phyloP scores from a whole-genome alignment of 2,888 invertebrate species.

The Ptychoptera albimana region DNA sequence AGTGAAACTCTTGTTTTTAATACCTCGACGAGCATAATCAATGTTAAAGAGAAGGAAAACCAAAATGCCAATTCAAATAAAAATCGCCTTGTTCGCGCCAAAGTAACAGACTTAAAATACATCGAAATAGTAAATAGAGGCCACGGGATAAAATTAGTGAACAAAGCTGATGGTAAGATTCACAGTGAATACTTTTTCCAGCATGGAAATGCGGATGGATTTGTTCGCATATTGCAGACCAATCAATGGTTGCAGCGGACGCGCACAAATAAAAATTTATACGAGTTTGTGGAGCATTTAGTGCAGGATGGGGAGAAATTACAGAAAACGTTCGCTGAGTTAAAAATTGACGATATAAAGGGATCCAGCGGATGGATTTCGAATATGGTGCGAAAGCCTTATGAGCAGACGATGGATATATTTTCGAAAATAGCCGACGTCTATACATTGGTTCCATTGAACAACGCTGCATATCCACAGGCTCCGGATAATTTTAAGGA shows the following conservation, averaged over 20 bases:
- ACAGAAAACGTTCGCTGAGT: conserved; percentile 72
- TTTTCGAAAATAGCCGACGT: conserved; percentile 10
- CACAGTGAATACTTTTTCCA: conserved; percentile 69
- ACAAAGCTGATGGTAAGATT: conserved; percentile 39
- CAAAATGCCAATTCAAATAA: conserved; percentile 15
- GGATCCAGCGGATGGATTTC: conserved; percentile 25
- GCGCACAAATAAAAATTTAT: conserved; percentile 52
- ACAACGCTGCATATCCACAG: too few relatives aligned
- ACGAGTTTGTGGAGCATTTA: conserved; percentile 43
- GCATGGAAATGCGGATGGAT: conserved; percentile 65
- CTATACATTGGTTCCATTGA: not conserved
- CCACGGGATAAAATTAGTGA: conserved; percentile 45
- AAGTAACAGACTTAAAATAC: conserved; percentile 46
- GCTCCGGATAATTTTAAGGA: too few relatives aligned
- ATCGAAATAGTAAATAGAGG: conserved; percentile 40
- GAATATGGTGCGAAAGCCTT: conserved; percentile 17
- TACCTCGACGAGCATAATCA: conserved; percentile 31
- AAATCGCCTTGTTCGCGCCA: conserved; percentile 36
- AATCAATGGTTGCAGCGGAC: conserved; percentile 21
- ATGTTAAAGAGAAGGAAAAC: not conserved
- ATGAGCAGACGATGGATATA: conserved; percentile 16
- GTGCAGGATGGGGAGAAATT: conserved; percentile 48
- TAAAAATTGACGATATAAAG: conserved; percentile 46
- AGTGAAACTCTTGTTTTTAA: conserved; percentile 28
- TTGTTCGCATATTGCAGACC: conserved; percentile 23